Conservation (phyloP, 2,888 invertebrate species). For the Hyles lineata region DNA sequence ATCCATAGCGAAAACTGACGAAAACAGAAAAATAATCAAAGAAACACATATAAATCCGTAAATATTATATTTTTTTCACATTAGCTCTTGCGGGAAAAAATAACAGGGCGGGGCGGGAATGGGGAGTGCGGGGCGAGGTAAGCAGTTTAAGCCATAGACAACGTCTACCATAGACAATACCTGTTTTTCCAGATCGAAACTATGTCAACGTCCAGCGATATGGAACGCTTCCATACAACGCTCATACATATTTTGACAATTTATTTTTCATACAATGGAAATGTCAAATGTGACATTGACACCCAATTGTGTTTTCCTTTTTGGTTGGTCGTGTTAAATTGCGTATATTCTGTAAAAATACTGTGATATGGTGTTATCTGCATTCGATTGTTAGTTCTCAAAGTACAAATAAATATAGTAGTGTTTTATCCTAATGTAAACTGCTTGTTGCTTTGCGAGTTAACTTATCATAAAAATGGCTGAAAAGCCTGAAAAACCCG, state of each 20-base stretch:
- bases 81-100: conserved; percentile 60
- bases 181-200: not conserved
- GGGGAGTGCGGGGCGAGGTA: conserved; percentile 50
- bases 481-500: conserved; percentile 72
- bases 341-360: conserved; percentile 39
- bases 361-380: conserved; percentile 29
- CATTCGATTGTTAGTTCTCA: not conserved
- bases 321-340: conserved; percentile 27
- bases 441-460: conserved; percentile 35
- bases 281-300: conserved; percentile 27
- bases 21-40: conserved; percentile 51
- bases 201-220: not conserved
- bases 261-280: not conserved
- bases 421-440: conserved; percentile 43
- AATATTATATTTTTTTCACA: conserved; percentile 68
- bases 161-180: not conserved
- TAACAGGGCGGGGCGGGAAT: conserved; percentile 68
- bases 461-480: conserved; percentile 41
- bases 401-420: not conserved
- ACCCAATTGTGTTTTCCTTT: conserved; percentile 25
- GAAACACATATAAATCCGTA: conserved; percentile 64
- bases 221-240: not conserved
- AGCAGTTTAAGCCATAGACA: conserved; percentile 32
- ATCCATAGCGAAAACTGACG: conserved; percentile 67
- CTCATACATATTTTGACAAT: not conserved